Conservation (phyloP, 1,140 invertebrate genomes). For the Drosophila mayri region DNA sequence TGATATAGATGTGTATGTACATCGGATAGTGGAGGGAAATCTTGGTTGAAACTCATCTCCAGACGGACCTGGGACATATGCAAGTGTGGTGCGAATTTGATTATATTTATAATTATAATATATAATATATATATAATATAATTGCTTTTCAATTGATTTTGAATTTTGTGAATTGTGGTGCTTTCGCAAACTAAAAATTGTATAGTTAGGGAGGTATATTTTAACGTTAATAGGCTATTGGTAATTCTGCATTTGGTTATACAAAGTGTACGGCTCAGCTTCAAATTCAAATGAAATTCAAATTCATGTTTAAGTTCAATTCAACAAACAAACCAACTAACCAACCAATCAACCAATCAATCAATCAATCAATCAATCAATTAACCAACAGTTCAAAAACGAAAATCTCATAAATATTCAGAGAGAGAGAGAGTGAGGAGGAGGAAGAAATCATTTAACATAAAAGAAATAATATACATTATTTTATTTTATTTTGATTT, state of each 20-base stretch:
- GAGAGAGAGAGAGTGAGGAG: slow-evolving; percentile 3
- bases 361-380: slow-evolving; percentile 43
- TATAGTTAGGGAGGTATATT: slow-evolving; percentile 1
- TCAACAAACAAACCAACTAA: slow-evolving; percentile 47
- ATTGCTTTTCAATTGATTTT: background rate
- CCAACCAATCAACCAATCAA: slow-evolving; percentile 40
- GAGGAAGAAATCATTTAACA: slow-evolving; percentile 26
- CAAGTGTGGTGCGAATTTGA: slow-evolving; percentile 12
- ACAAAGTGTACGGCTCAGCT: too few relatives aligned
- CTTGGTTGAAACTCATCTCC: background rate
- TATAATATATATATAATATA: too few relatives aligned
- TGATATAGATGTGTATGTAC: background rate
- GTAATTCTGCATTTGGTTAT: slow-evolving; percentile 32
- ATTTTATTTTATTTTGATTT: slow-evolving; percentile 35
- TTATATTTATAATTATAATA: background rate
- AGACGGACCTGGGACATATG: slow-evolving; percentile 24
- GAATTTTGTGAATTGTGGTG: slow-evolving; percentile 15
- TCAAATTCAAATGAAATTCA: slow-evolving; percentile 20
- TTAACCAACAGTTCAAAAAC: slow-evolving; percentile 59
- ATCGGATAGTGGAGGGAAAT: background rate
- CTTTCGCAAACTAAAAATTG: slow-evolving; percentile 26
- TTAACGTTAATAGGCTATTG: slow-evolving; percentile 21
- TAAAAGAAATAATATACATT: slow-evolving; percentile 63
- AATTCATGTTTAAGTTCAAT: slow-evolving; percentile 30
- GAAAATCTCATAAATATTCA: slow-evolving; percentile 46